These are phyloP conservation scores for Phalacrocorax carbo DNA, from an alignment of 2,113 vertebrate genomes.

Conservation along the genomic window DNA sequence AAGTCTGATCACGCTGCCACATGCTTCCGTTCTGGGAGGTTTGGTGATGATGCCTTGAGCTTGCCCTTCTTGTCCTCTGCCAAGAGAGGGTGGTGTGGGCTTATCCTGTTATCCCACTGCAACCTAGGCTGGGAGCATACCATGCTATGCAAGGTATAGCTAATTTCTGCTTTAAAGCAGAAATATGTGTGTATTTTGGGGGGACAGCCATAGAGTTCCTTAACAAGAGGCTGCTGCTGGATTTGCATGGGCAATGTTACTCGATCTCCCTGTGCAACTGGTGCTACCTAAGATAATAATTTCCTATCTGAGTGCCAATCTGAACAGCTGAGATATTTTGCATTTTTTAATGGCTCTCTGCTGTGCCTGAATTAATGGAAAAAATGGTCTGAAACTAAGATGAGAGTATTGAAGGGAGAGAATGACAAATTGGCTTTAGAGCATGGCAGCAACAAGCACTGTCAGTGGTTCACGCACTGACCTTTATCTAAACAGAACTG, in stretches of 20 bases:
- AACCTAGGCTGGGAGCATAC: neutral
- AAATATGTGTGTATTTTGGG: accelerated
- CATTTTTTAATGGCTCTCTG: conserved; percentile 35
- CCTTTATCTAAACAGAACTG: conserved; percentile 69
- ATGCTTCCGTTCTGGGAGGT: accelerated
- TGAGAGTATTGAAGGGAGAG: conserved; percentile 1
- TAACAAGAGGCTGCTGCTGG: neutral
- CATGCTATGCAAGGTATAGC: neutral
- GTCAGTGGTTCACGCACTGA: conserved; percentile 35
- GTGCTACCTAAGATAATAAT: neutral
- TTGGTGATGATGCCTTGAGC: neutral
- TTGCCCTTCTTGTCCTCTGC: neutral
- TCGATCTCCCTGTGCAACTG: neutral
- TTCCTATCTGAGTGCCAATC: neutral
- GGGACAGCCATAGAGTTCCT: neutral
- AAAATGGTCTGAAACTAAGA: neutral
- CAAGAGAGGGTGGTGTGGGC: neutral
- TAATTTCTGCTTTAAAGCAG: neutral
- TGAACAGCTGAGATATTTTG: conserved; percentile 35
- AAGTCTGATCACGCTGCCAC: accelerated
- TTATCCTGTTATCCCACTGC: neutral
- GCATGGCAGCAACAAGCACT: conserved; percentile 1
- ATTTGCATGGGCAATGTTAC: neutral
- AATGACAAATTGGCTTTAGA: conserved; percentile 51
- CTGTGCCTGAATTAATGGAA: conserved; percentile 46